Conservation (phyloP, 1,140 invertebrate species). For the Platyscapa corneri region DNA sequence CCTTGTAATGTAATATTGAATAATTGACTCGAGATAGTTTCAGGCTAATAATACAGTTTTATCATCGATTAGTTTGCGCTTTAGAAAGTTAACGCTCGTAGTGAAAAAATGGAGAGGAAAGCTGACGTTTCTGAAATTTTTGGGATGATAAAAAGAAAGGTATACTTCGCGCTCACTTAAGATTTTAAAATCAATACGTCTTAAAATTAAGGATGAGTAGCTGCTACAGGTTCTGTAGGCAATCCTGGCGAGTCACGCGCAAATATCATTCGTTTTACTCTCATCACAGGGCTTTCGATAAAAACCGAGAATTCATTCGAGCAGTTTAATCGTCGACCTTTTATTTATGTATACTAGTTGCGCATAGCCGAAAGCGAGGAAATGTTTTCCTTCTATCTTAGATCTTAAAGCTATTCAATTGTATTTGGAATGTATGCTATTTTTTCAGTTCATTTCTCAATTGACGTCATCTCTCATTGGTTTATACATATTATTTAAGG, state of each 20-base stretch:
- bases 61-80: neutral
- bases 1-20: neutral
- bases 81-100: neutral
- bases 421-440: constrained; percentile 25
- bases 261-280: constrained; percentile 14
- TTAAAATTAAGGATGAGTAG: neutral
- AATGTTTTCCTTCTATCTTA: constrained; percentile 17
- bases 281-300: constrained; percentile 20
- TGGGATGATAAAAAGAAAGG: neutral
- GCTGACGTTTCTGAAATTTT: neutral
- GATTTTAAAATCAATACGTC: neutral
- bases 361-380: constrained; percentile 16
- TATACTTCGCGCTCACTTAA: neutral
- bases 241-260: neutral
- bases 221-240: neutral
- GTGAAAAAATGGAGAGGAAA: neutral
- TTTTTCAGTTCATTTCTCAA: constrained; percentile 38
- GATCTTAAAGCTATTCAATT: constrained; percentile 44
- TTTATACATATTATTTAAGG: constrained; percentile 67
- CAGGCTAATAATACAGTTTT: no score
- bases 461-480: constrained; percentile 55
- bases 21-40: no score
- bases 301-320: neutral
- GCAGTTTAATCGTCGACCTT: neutral
- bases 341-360: constrained; percentile 20